These are phyloP conservation scores for Caenorhabditis sp. DNA, from an alignment of 2,888 invertebrate genomes.

Conservation along the genomic window DNA sequence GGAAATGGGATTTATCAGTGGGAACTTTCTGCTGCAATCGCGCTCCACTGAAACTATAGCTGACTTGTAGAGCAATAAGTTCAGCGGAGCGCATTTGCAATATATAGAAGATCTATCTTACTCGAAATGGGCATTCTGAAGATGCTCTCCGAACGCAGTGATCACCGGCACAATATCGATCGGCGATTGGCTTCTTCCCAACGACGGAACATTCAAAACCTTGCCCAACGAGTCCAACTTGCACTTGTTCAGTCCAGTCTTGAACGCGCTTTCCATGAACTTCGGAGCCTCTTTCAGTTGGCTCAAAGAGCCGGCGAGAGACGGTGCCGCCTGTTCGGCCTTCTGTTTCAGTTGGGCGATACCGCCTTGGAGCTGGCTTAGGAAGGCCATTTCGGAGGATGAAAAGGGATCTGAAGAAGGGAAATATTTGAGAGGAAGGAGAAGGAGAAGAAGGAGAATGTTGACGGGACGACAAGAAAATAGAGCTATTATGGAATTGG, in stretches of 20 bases:
- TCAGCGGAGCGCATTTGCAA: no score
- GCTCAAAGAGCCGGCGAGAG: conserved; percentile 61
- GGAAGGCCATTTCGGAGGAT: conserved; percentile 77
- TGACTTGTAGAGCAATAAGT: no score
- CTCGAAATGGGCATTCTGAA: conserved; percentile 79
- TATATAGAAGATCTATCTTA: conserved; percentile 26
- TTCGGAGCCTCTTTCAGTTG: conserved; percentile 73
- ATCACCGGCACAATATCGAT: conserved; percentile 81
- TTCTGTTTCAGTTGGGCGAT: conserved; percentile 73
- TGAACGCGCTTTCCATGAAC: conserved; percentile 72
- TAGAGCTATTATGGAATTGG: conserved; percentile 37
- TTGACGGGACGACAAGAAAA: conserved; percentile 35
- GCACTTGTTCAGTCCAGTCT: conserved; percentile 73
- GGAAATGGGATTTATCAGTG: no score
- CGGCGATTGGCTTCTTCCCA: conserved; percentile 81
- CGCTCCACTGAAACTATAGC: no score
- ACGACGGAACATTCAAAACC: conserved; percentile 70
- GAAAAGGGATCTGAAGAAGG: no score
- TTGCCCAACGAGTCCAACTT: conserved; percentile 81
- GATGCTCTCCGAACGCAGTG: conserved; percentile 80
- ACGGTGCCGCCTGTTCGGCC: conserved; percentile 57
- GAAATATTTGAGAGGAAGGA: no score
- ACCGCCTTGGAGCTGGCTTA: conserved; percentile 78
- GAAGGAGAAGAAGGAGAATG: conserved; percentile 6
- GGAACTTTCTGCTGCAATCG: no score